A percentile compares a stretch with the other conserved stretches of the same genome.
phyloP scores from a whole-genome alignment of 1,140 invertebrate genomes.

The Drosophila hydei region DNA sequence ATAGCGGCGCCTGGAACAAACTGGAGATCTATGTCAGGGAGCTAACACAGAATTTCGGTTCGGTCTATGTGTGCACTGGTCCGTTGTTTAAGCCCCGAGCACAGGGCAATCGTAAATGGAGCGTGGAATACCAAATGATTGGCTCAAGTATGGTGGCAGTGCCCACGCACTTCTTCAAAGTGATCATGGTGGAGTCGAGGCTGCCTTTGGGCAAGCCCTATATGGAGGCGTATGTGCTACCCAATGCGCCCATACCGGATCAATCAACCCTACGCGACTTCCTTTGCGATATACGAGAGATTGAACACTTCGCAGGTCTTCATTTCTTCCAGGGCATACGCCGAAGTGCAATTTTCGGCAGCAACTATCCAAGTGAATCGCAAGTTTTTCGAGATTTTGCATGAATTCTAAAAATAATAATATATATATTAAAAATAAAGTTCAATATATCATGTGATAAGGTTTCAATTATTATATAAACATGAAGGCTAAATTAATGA shows the following conservation, averaged over 20 bases:
- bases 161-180: conserved; percentile 99
- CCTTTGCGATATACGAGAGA: conserved; percentile 93
- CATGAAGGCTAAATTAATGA: no score
- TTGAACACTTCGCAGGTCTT: conserved; percentile 96
- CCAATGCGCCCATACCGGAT: conserved; percentile 93
- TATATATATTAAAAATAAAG: not conserved
- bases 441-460: no score
- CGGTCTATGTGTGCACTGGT: conserved; percentile 98
- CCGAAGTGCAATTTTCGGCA: conserved; percentile 79
- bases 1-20: conserved; percentile 95
- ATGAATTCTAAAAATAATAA: conserved; percentile 17
- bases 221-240: conserved; percentile 97
- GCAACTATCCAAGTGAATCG: conserved; percentile 62
- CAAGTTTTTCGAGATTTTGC: conserved; percentile 63
- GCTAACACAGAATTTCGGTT: conserved; percentile 90
- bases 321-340: conserved; percentile 93
- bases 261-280: conserved; percentile 89
- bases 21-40: conserved; percentile 83
- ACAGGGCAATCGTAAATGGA: conserved; percentile 92
- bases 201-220: conserved; percentile 88
- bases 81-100: conserved; percentile 95
- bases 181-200: conserved; percentile 90
- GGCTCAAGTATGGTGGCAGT: conserved; percentile 97
- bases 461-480: no score
- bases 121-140: conserved; percentile 97